Base-by-base conservation (phyloP, 2,888 invertebrate species). In the Steromphala cineraria region DNA sequence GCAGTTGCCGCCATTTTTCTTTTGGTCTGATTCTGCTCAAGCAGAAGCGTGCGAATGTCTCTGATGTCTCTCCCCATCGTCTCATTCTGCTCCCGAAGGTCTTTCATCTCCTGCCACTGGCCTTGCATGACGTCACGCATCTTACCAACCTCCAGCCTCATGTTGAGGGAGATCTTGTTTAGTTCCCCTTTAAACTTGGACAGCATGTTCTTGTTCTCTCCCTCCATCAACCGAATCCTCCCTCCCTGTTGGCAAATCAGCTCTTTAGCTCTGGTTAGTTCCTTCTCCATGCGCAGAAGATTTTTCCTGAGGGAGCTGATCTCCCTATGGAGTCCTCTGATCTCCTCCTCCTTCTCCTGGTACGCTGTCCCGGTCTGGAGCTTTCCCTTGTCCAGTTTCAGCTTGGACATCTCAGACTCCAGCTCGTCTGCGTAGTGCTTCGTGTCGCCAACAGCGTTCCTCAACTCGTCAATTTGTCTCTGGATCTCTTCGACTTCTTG, bases 101-200 rank as follows among this genome's bases (percentile, higher is more conserved):
- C 80, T 55, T 87, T 81, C 89, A 90, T 89, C 82, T 89, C 90
- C 53, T 86, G 84, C 87, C 87, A 89, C 79, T 90, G 90, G 19
- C 83, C 82, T 75, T 82, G 84, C 90, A 90, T 89, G 8, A 89
- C 87, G 24, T 89, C 89, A 36, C 89, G 85, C 84, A 89, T 86
- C 75, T 86, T 87, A 77, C 89, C 89, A 1, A 90, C 86, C 75
- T 90, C 90, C 15, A 83, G 46, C 28, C 88, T 83, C 86, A 89
- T 86, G 2, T 83, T 87, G 52, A 83, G 84, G 0, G 88, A 85
- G 17, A 87, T 86, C 56, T 86, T 87, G 7, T 86, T 86, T 52
- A 90, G 79, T 55, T 90, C 89, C 13, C 88, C 89, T 78, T 88
- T 89, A 77, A 89, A 89, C 76, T 89, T 89, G 15, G 85, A 21